Conservation (phyloP, 35 echinoderm and acorn worm genomes). For the Acanthaster planci region DNA sequence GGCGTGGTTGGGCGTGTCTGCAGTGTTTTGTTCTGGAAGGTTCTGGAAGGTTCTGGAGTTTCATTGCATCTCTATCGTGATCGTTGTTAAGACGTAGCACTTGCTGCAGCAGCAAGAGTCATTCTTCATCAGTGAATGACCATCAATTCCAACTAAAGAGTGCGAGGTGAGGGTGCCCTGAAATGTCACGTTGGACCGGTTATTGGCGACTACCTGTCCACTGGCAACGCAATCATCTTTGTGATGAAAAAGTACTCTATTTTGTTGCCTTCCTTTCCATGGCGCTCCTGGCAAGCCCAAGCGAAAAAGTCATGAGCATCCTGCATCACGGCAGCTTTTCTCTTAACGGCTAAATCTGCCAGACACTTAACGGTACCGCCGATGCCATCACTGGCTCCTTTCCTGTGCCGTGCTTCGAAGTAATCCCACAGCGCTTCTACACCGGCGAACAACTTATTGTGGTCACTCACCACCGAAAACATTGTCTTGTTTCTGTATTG, state of each 20-base stretch:
- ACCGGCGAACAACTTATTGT: conserved; percentile 26
- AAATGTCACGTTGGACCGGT: too few species aligned
- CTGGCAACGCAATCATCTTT: neutral
- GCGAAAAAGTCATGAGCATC: conserved; percentile 42
- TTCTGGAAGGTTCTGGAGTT: too few species aligned
- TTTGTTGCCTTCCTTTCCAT: neutral
- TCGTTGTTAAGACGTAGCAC: too few species aligned
- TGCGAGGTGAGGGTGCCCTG: too few species aligned
- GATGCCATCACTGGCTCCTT: conserved; percentile 52
- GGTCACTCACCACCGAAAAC: conserved; percentile 30
- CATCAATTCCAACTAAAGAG: too few species aligned
- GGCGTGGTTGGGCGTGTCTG: too few species aligned
- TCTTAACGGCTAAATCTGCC: conserved; percentile 34
- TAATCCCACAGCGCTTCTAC: conserved; percentile 44
- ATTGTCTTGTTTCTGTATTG: conserved; percentile 57
- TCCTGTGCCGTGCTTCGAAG: conserved; percentile 60
- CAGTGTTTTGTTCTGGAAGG: too few species aligned
- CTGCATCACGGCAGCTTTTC: conserved; percentile 28
- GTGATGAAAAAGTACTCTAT: conserved; percentile 14
- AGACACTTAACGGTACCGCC: conserved; percentile 51
- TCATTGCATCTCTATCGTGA: too few species aligned
- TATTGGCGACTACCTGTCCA: too few species aligned
- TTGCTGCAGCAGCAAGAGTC: too few species aligned
- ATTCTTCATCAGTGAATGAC: too few species aligned
- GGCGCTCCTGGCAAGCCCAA: conserved; percentile 36